These are phyloP conservation scores for Nephrotoma appendiculata DNA, from an alignment of 2,888 invertebrate genomes.

Conservation along the genomic window DNA sequence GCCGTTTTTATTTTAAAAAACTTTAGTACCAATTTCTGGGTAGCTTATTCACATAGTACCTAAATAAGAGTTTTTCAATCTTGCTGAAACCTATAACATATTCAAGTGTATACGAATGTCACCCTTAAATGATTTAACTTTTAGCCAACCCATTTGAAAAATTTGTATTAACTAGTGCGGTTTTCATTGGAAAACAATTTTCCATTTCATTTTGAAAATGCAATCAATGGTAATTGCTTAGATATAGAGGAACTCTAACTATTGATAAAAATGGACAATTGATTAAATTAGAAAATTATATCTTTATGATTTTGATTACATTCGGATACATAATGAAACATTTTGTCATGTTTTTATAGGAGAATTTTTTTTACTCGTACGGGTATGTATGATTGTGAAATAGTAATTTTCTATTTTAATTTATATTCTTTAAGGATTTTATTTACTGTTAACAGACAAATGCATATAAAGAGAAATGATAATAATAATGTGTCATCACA, in stretches of 20 bases:
- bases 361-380: too few species aligned
- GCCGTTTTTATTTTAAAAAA: too few species aligned
- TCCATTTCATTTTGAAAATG: background rate
- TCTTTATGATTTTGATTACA: background rate
- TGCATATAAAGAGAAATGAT: background rate
- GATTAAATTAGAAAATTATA: background rate
- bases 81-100: too few species aligned
- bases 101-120: background rate
- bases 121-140: background rate
- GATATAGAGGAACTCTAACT: background rate
- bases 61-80: too few species aligned
- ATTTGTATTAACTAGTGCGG: background rate
- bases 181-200: background rate
- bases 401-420: background rate
- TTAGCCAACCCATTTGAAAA: background rate
- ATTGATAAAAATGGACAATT: background rate
- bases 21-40: too few species aligned
- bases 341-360: background rate
- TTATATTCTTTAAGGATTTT: background rate
- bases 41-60: too few species aligned
- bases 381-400: background rate
- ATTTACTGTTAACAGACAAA: background rate
- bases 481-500: background rate
- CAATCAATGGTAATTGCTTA: background rate
- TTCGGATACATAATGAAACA: background rate